Evolutionary conservation across 2,888 invertebrate genomes (phyloP), one percentile per base, ranked within the genome.

Genomic region (Cryptosula pallasiana): DNA sequence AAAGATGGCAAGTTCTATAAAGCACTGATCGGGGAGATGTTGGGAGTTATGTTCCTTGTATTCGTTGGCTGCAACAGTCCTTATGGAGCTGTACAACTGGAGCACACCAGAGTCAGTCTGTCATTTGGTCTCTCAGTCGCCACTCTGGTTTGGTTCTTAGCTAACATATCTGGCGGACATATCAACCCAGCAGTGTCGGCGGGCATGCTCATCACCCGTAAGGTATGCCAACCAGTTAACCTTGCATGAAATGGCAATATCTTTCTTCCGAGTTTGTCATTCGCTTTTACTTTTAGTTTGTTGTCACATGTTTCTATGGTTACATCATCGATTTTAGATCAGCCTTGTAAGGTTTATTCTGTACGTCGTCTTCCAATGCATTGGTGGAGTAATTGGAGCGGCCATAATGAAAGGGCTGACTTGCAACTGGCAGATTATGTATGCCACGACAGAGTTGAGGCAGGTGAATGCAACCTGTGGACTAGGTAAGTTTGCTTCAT

Each of bases 161-260:
- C 69, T 1, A 54, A 72, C 29, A 73, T 71, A 1, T 73, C 73
- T 3, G 73, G 73, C 27, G 72, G 73, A 23, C 73, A 73, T 55
- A 69, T 73, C 13, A 73, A 73, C 35, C 73, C 73, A 16, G 73
- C 73, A 0, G 72, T 73, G 23, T 69, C 73, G n/a, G 55, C 72
- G 16, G 72, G 72, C 0, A 69, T 73, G 34, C 27, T 73, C 20
- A 54, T 73, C 35, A 73, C 73, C 27, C 32, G 73, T 23, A 73
- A 73, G 63, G 63, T 63, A 34, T 29, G 55, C 16, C 23, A 55
- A 55, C 55, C 25, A 5, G n/a, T n/a, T n/a, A n/a, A n/a, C n/a
- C n/a, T n/a, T n/a, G n/a, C n/a, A n/a, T n/a, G n/a, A n/a, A n/a
- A n/a, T n/a, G n/a, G n/a, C n/a, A n/a, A n/a, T n/a, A n/a, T n/a